Evolutionary conservation across 2,797 vertebrate genomes (phyloP), one percentile per base, ranked within the genome.

Genomic region (Melopsittacus undulatus): DNA sequence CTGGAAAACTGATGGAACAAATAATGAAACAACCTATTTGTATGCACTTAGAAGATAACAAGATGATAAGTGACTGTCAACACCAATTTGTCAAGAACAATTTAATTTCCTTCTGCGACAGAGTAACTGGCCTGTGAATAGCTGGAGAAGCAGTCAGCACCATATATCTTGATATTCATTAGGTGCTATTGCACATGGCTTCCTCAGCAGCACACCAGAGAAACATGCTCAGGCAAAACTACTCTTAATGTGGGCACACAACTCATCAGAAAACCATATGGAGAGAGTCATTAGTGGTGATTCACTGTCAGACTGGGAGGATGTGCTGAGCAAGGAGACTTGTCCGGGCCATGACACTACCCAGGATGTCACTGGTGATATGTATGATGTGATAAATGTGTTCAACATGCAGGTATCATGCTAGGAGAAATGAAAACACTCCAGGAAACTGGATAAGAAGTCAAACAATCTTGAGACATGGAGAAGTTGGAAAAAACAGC

Each of bases 51-150:
- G 93, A 82, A 91, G 95, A 95, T 97, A 97, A 97, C 93, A 86
- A 96, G 94, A 97, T 96, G 96, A 95, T 95, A 95, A 97, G 94
- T 84, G 95, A 96, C 90, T 95, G 93, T 80, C 11, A 54, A 95
- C 94, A 92, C 80, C 36, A 7, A 95, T 96, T 96, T 95, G 95
- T 97, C 96, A 95, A 79, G 93, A 95, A 63, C 91, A 95, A 97
- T 96, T 95, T 95, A 74, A 95, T 93, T 97, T 93, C 80, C 95
- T 88, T 56, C 90, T 91, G 67, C 3, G 18, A 90, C 85, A 90
- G 73, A 91, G 83, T 24, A 94, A 90, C 62, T 18, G 86, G 94
- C 42, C 96, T 95, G 95, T 48, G 85, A 90, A 76, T 36, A 69
- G 94, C 85, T 79, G 93, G 73, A 49, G 95, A 66, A 88, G 74